A percentile compares a stretch with the other conserved stretches of the same genome.
Evolutionary conservation across 2,797 vertebrate species (phyloP).

Genomic region (Smutsia temminckii): DNA sequence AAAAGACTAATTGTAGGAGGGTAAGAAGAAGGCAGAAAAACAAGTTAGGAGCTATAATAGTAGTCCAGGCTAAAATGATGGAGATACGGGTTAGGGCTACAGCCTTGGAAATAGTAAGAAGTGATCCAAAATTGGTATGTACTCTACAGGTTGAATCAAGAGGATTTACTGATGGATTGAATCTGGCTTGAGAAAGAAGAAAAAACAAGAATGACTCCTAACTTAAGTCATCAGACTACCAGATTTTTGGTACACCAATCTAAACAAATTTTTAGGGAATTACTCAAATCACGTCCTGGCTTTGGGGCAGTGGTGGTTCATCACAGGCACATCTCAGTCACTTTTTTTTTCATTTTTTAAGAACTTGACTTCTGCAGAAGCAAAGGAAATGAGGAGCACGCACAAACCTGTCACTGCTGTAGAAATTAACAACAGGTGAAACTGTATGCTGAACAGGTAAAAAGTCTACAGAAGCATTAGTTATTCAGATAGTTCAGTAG

Average conservation of each 20-base stretch:
- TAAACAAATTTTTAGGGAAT: slow-evolving; percentile 10
- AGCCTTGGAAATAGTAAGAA: neutral
- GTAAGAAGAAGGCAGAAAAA: neutral
- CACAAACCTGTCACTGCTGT: neutral
- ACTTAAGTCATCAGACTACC: neutral
- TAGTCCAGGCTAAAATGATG: neutral
- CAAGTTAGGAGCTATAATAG: neutral
- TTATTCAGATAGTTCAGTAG: neutral
- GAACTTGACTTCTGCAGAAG: neutral
- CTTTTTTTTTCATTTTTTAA: neutral
- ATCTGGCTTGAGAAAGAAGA: neutral
- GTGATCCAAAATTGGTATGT: neutral
- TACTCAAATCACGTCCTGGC: neutral
- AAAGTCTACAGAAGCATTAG: neutral
- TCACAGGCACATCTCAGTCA: neutral
- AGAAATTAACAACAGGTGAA: neutral
- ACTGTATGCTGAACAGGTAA: neutral
- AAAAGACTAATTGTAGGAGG: neutral
- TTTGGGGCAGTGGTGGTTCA: neutral
- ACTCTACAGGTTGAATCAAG: neutral
- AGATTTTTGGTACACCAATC: neutral
- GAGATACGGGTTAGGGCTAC: neutral
- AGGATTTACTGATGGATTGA: neutral
- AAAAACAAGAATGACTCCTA: neutral
- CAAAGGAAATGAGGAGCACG: neutral